Evolutionary conservation across 2,113 vertebrate species (phyloP).

Genomic region (Indri indri): DNA sequence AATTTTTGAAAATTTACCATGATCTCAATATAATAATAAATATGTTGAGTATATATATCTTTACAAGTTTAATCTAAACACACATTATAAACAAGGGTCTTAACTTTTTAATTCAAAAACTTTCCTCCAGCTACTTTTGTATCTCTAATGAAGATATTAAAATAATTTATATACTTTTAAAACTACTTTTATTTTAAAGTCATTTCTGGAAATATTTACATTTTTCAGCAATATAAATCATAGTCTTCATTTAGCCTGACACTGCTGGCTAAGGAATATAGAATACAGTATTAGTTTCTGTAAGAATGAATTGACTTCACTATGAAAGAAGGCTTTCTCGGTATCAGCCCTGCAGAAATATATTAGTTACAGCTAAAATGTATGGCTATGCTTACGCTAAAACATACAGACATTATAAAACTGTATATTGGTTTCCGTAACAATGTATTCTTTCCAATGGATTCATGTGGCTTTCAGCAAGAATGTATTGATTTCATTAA

Average conservation of each 20-base stretch:
- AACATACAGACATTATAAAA: slow-evolving; percentile 85
- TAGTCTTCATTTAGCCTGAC: slow-evolving; percentile 75
- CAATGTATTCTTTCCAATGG: slow-evolving; percentile 83
- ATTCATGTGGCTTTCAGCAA: slow-evolving; percentile 87
- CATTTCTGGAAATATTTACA: slow-evolving; percentile 67
- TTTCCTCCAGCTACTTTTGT: slow-evolving; percentile 58
- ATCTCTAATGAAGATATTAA: slow-evolving; percentile 69
- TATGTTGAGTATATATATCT: neutral
- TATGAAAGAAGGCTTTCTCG: slow-evolving; percentile 77
- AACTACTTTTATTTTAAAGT: slow-evolving; percentile 64
- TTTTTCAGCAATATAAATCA: slow-evolving; percentile 80
- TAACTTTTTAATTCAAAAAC: slow-evolving; percentile 37
- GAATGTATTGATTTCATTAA: slow-evolving; percentile 90
- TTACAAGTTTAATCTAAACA: neutral
- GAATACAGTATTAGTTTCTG: slow-evolving; percentile 77
- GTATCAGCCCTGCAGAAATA: slow-evolving; percentile 80
- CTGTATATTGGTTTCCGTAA: slow-evolving; percentile 83
- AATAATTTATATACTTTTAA: slow-evolving; percentile 60
- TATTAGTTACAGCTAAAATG: slow-evolving; percentile 84
- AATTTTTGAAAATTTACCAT: neutral
- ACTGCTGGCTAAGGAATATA: slow-evolving; percentile 66
- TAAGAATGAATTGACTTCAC: slow-evolving; percentile 79
- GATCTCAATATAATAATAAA: neutral
- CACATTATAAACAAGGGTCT: neutral
- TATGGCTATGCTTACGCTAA: slow-evolving; percentile 82